These are phyloP conservation scores for Chamaetylas fuelleborni DNA, from an alignment of 2,113 vertebrate genomes.

Conservation along the genomic window DNA sequence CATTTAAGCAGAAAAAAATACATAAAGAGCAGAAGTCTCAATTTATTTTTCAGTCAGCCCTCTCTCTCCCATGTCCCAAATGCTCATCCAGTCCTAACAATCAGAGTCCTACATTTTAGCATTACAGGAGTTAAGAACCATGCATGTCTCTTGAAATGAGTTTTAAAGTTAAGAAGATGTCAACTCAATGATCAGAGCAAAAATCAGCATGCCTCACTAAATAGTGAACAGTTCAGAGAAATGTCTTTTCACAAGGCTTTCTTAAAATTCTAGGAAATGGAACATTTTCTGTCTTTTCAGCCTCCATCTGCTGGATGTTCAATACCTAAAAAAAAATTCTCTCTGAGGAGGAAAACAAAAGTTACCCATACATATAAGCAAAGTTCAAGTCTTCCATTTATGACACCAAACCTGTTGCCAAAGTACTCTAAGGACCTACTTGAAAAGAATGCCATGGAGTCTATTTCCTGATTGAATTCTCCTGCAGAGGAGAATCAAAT, in stretches of 20 bases:
- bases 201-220: neutral
- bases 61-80: neutral
- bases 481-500: conserved; percentile 42
- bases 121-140: conserved; percentile 32
- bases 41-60: neutral
- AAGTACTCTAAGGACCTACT: conserved; percentile 66
- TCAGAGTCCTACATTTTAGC: neutral
- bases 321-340: conserved; percentile 22
- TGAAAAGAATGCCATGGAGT: conserved; percentile 71
- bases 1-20: neutral
- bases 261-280: conserved; percentile 41
- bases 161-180: conserved; percentile 42
- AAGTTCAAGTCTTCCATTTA: conserved; percentile 64
- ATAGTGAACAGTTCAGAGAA: conserved; percentile 55
- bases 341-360: conserved; percentile 47
- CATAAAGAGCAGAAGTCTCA: neutral
- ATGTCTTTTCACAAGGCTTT: conserved; percentile 42
- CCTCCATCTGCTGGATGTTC: conserved; percentile 49
- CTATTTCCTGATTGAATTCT: conserved; percentile 70
- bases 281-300: conserved; percentile 56
- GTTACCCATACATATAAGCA: conserved; percentile 35
- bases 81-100: neutral
- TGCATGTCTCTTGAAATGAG: conserved; percentile 39
- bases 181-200: conserved; percentile 63
- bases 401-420: conserved; percentile 57